phyloP scores from a whole-genome alignment of 1,140 invertebrate species.

The Panagrolaimus sp. region DNA sequence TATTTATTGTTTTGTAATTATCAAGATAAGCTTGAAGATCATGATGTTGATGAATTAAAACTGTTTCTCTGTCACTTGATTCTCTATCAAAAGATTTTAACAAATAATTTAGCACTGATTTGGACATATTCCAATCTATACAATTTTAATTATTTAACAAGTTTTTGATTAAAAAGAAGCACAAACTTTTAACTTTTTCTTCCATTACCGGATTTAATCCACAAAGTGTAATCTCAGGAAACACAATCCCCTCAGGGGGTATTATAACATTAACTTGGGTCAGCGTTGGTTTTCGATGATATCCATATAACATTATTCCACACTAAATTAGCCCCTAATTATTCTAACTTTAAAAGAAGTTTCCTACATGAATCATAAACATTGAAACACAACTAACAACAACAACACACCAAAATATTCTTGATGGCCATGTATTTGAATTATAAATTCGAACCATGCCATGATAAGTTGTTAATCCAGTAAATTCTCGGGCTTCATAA shows the following conservation, averaged over 20 bases:
- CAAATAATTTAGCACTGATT: not conserved
- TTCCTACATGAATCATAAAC: constrained; percentile 17
- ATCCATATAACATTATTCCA: constrained; percentile 9
- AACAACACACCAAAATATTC: constrained; percentile 19
- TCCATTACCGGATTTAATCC: not conserved
- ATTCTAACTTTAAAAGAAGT: not conserved
- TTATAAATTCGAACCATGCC: constrained; percentile 15
- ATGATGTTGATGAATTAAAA: not conserved
- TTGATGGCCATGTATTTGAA: constrained; percentile 17
- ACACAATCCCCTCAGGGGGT: not conserved
- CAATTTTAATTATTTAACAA: not conserved
- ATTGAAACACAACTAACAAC: constrained; percentile 11
- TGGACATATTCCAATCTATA: constrained; percentile 15
- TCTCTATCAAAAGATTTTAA: not conserved
- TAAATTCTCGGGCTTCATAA: constrained; percentile 16
- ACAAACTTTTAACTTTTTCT: constrained; percentile 3
- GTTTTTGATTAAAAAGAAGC: not conserved
- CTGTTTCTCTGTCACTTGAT: not conserved
- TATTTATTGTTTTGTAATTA: not conserved
- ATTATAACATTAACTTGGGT: constrained; percentile 8
- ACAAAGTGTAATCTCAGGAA: constrained; percentile 16
- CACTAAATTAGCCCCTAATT: not conserved
- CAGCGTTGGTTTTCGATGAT: constrained; percentile 17
- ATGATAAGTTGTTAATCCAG: constrained; percentile 17
- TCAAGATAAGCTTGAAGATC: not conserved